A percentile compares a stretch with the other conserved stretches of the same genome.
phyloP scores from a whole-genome alignment of 2,797 vertebrate species.

The Margarornis squamiger region DNA sequence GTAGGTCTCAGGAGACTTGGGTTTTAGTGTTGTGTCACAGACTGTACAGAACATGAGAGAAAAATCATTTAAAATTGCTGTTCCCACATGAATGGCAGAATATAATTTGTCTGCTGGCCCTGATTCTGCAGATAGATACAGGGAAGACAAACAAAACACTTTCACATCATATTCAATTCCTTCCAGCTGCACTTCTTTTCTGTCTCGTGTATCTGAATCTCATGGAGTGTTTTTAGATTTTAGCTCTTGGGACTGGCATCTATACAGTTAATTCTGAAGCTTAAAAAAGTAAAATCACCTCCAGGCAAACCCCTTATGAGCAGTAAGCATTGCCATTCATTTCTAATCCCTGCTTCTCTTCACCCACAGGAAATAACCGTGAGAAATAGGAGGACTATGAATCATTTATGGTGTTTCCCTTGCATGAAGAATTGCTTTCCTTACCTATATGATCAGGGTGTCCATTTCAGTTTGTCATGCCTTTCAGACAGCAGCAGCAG shows the following conservation, averaged over 20 bases:
- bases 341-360: conserved; percentile 62
- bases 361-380: conserved; percentile 69
- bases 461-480: conserved; percentile 59
- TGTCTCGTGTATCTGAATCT: not conserved
- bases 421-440: conserved; percentile 59
- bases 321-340: conserved; percentile 60
- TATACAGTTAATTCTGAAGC: conserved; percentile 31
- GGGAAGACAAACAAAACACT: not conserved
- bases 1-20: not conserved
- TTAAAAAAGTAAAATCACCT: conserved; percentile 48
- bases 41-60: not conserved
- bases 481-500: conserved; percentile 23
- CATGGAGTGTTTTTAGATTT: not conserved
- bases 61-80: not conserved
- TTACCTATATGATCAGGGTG: conserved; percentile 34
- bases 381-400: conserved; percentile 49
- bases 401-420: conserved; percentile 63
- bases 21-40: not conserved
- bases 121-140: not conserved
- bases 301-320: conserved; percentile 49
- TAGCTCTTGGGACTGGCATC: not conserved
- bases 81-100: not conserved
- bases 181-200: not conserved
- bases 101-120: not conserved
- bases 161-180: not conserved